These are phyloP conservation scores for Watsonalla binaria DNA, from an alignment of 2,888 invertebrate genomes.

Conservation along the genomic window DNA sequence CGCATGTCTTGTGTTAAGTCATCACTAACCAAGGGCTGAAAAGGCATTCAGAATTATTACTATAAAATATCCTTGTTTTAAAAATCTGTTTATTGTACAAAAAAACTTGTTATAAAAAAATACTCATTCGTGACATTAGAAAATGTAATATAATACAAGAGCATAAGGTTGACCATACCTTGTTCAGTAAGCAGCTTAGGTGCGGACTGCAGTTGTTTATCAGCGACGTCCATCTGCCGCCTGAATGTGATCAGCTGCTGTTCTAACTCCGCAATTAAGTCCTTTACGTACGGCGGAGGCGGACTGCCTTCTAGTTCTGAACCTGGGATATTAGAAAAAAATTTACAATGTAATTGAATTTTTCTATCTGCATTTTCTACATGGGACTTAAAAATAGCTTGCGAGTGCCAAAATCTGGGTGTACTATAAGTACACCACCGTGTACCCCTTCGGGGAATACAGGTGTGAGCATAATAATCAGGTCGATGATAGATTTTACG, in stretches of 20 bases:
- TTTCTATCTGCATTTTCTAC: no score
- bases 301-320: conserved; percentile 58
- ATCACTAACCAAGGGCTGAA: no score
- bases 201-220: conserved; percentile 68
- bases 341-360: no score
- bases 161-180: conserved; percentile 35
- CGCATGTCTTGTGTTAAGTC: no score
- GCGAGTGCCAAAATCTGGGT: no score
- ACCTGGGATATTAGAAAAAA: conserved; percentile 37
- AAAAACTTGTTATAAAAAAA: neutral
- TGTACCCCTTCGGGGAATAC: no score
- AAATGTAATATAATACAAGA: neutral
- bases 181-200: conserved; percentile 69
- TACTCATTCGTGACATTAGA: neutral
- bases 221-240: conserved; percentile 68
- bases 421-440: no score
- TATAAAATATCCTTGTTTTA: no score
- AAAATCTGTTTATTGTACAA: no score
- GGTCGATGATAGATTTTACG: neutral
- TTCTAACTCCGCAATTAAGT: conserved; percentile 59
- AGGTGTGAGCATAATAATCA: no score
- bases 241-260: conserved; percentile 62
- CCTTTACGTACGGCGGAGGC: conserved; percentile 62
- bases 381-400: no score
- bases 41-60: no score